These are phyloP conservation scores for Epicampocera succincta DNA, from an alignment of 2,888 invertebrate genomes.

Conservation along the genomic window DNA sequence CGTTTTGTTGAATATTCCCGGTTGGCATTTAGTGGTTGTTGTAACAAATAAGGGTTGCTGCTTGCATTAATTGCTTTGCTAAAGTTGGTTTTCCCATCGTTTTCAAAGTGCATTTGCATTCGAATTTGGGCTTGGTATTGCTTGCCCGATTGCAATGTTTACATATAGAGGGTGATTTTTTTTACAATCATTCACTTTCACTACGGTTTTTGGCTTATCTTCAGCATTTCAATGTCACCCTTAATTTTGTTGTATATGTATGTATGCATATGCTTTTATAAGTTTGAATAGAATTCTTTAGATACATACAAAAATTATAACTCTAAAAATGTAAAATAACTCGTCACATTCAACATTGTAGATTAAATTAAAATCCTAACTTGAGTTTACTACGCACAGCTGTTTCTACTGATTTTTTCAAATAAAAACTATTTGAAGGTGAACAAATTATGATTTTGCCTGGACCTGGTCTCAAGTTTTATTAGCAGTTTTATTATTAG, in stretches of 20 bases:
- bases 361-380: too few relatives aligned
- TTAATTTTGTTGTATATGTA: constrained; percentile 35
- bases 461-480: too few relatives aligned
- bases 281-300: too few relatives aligned
- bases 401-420: too few relatives aligned
- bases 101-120: constrained; percentile 58
- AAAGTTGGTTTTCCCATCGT: constrained; percentile 38
- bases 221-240: constrained; percentile 56
- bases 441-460: too few relatives aligned
- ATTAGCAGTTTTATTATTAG: too few relatives aligned
- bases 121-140: constrained; percentile 15
- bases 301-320: too few relatives aligned
- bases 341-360: too few relatives aligned
- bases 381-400: too few relatives aligned
- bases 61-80: constrained; percentile 29
- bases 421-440: too few relatives aligned
- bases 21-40: constrained; percentile 52
- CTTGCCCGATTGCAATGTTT: constrained; percentile 23
- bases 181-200: constrained; percentile 44
- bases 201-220: neutral
- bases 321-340: too few relatives aligned
- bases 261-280: neutral
- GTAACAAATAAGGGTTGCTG: constrained; percentile 45
- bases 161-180: constrained; percentile 36
- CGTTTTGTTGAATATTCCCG: neutral